Base-by-base conservation (phyloP, 1,140 invertebrate species). In the Drosophila watanabei region DNA sequence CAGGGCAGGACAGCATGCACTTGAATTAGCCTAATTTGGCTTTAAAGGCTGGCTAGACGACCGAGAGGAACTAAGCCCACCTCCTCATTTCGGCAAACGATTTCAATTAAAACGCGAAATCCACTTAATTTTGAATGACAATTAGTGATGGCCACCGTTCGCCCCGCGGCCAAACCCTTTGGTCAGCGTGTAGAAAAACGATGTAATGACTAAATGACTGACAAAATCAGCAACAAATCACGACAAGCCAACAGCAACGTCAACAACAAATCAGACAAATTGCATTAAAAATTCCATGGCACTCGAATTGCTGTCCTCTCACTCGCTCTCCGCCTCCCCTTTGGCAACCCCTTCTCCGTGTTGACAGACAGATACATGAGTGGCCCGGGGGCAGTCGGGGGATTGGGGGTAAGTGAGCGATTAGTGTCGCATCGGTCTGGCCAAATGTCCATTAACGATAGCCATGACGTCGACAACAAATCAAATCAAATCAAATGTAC, bases 161-260 rank as follows among this genome's bases (percentile, higher is more conserved):
- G 16, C 11, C 48, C 51, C 64, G 57, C 5, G 35, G 46, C 41
- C 75, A 60, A 18, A 32, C 68, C 68, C 39, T n/a, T 75, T 64
- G 20, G 60, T 32, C 56, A 48, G 30, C 33, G 59, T 65, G 60
- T 41, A 48, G 52, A 77, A 76, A 79, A 84, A 80, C 75, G 63
- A 65, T 87, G 82, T 86, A 85, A 87, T 90, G 86, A 89, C 86
- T 90, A 82, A 90, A 90, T 86, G 86, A 80, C 79, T 80, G 78
- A 90, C 87, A 91, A 90, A 90, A 90, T 90, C 86, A 90, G 86
- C 86, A 90, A 90, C 87, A 90, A 90, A 90, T 90, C 86, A 91
- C 86, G 86, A 80, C 86, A 75, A 75, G 69, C 78, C 82, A 90
- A 86, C 79, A 90, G 70, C 77, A 80, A 69, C 78, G 86, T 90